Conservation (phyloP, 2,888 invertebrate genomes). For the Drosophila testacea region DNA sequence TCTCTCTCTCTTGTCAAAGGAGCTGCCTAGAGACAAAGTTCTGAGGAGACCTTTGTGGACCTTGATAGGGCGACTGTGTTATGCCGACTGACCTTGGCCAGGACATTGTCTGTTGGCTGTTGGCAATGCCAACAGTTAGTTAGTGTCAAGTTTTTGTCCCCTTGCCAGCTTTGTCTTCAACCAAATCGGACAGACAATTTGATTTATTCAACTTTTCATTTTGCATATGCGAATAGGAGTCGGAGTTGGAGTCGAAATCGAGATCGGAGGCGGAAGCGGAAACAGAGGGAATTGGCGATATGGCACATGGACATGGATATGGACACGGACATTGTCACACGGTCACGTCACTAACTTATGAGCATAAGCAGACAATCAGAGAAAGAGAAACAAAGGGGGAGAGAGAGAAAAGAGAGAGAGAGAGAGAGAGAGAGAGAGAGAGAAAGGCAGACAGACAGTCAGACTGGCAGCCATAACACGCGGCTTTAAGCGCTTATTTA, state of each 20-base stretch:
- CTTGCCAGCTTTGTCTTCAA: conserved; percentile 35
- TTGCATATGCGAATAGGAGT: conserved; percentile 55
- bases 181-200: conserved; percentile 27
- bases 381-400: background rate
- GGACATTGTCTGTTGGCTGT: conserved; percentile 11
- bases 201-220: conserved; percentile 61
- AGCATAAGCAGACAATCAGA: conserved; percentile 36
- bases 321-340: conserved; percentile 17
- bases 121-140: conserved; percentile 55
- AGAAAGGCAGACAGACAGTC: conserved; percentile 12
- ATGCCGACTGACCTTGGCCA: conserved; percentile 38
- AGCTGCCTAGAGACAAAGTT: background rate
- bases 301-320: conserved; percentile 14
- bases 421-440: too few species aligned
- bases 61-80: background rate
- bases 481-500: conserved; percentile 59
- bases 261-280: too few species aligned
- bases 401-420: conserved; percentile 10
- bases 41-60: conserved; percentile 23
- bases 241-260: conserved; percentile 16
- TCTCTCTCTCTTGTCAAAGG: background rate
- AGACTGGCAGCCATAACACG: conserved; percentile 18
- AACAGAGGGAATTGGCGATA: background rate
- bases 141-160: conserved; percentile 61
- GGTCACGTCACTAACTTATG: conserved; percentile 43